A percentile compares a stretch with the other conserved stretches of the same genome.
These are phyloP conservation scores for Acronicta psi DNA, from an alignment of 2,888 invertebrate species.

Conservation along the genomic window DNA sequence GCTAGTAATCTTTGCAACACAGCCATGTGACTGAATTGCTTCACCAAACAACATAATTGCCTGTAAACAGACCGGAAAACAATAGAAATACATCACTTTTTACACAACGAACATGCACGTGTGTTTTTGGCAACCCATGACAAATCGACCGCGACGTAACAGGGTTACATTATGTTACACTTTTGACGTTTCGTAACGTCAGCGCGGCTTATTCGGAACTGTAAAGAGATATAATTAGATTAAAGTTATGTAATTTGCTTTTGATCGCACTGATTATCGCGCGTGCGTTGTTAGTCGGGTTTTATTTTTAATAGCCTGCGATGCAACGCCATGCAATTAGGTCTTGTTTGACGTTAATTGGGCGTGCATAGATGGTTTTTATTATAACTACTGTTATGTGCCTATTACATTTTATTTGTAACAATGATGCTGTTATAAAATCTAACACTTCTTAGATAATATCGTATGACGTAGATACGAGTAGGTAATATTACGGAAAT, in stretches of 20 bases:
- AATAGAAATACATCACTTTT: slow-evolving; percentile 28
- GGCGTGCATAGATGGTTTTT: slow-evolving; percentile 14
- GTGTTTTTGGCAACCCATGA: slow-evolving; percentile 62
- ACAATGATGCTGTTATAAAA: neutral
- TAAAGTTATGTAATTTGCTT: slow-evolving; percentile 42
- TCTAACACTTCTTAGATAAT: too few species aligned
- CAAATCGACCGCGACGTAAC: slow-evolving; percentile 69
- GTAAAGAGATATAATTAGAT: slow-evolving; percentile 52
- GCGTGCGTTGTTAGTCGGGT: slow-evolving; percentile 8
- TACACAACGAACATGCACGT: slow-evolving; percentile 49
- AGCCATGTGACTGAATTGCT: slow-evolving; percentile 34
- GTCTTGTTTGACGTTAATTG: slow-evolving; percentile 30
- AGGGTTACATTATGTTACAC: slow-evolving; percentile 50
- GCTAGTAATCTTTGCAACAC: slow-evolving; percentile 18
- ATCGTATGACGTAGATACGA: too few species aligned
- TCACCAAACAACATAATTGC: slow-evolving; percentile 33
- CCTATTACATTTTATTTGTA: slow-evolving; percentile 8
- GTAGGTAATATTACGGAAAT: neutral
- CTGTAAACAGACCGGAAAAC: slow-evolving; percentile 54
- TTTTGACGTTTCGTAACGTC: slow-evolving; percentile 52
- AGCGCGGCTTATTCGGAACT: slow-evolving; percentile 32
- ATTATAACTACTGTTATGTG: slow-evolving; percentile 15
- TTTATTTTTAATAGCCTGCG: slow-evolving; percentile 30
- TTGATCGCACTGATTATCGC: slow-evolving; percentile 52
- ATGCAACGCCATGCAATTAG: slow-evolving; percentile 34